These are phyloP conservation scores for Callinectes sapidus DNA, from an alignment of 2,888 invertebrate genomes.

Conservation along the genomic window DNA sequence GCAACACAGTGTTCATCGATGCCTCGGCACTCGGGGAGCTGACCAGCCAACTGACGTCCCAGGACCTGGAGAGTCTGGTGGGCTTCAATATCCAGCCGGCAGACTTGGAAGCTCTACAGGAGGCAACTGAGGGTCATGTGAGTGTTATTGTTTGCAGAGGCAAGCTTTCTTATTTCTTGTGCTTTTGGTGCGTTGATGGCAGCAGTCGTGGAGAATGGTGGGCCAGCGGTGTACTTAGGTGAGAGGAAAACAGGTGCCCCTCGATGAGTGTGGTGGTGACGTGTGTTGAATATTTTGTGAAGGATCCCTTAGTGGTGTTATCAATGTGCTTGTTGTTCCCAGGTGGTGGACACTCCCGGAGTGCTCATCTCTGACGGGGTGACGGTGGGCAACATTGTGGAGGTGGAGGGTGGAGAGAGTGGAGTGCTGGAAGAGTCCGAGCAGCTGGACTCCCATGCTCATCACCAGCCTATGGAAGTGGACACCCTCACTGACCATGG, in stretches of 20 bases:
- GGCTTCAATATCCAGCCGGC: constrained; percentile 65
- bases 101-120: constrained; percentile 63
- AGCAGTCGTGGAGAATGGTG: no score
- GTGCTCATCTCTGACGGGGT: constrained; percentile 71
- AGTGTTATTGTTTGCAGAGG: background rate
- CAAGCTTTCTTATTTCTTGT: no score
- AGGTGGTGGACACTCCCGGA: constrained; percentile 67
- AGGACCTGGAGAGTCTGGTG: constrained; percentile 67
- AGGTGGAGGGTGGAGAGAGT: constrained; percentile 64
- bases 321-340: background rate
- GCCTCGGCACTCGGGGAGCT: constrained; percentile 66
- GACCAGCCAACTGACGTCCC: constrained; percentile 60
- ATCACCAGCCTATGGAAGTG: constrained; percentile 68
- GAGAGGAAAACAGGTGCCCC: no score
- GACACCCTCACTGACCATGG: constrained; percentile 63
- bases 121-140: constrained; percentile 65
- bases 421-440: constrained; percentile 49
- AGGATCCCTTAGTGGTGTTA: background rate
- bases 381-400: constrained; percentile 69
- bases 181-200: no score
- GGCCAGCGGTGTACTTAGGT: no score
- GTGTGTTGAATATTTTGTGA: no score
- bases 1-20: constrained; percentile 70
- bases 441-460: constrained; percentile 49
- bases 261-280: no score